phyloP scores from a whole-genome alignment of 2,888 invertebrate species.

The Taenaris catops region DNA sequence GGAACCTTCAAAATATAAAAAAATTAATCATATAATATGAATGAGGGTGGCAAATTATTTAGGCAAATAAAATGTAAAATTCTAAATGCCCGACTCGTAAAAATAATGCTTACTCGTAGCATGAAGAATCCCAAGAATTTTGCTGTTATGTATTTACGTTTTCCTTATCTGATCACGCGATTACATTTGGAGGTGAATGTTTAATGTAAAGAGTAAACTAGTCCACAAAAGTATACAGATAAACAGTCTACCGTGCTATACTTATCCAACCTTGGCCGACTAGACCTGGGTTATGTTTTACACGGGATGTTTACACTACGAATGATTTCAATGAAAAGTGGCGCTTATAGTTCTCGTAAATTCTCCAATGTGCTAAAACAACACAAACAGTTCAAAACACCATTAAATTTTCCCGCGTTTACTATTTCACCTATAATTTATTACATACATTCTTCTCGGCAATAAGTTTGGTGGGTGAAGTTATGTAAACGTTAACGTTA shows the following conservation, averaged over 20 bases:
- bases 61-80: too few species aligned
- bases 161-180: constrained; percentile 21
- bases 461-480: constrained; percentile 13
- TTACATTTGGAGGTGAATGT: constrained; percentile 12
- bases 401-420: constrained; percentile 5
- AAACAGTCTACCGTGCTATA: constrained; percentile 38
- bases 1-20: too few species aligned
- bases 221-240: constrained; percentile 34
- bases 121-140: too few species aligned
- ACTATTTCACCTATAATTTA: constrained; percentile 15
- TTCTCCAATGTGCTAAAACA: constrained; percentile 23
- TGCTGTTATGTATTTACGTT: constrained; percentile 10
- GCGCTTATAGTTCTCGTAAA: constrained; percentile 26
- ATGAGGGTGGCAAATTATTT: too few species aligned
- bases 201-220: constrained; percentile 32
- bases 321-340: constrained; percentile 30
- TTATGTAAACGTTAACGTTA: constrained; percentile 17
- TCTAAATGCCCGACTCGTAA: too few species aligned
- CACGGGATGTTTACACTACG: constrained; percentile 53
- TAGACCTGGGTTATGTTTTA: constrained; percentile 50
- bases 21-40: too few species aligned
- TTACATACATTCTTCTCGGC: constrained; percentile 4
- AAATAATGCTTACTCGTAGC: too few species aligned
- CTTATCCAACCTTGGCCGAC: constrained; percentile 57
- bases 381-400: constrained; percentile 26